Base-by-base conservation (phyloP, 2,113 vertebrate genomes). In the Lagopus leucura region DNA sequence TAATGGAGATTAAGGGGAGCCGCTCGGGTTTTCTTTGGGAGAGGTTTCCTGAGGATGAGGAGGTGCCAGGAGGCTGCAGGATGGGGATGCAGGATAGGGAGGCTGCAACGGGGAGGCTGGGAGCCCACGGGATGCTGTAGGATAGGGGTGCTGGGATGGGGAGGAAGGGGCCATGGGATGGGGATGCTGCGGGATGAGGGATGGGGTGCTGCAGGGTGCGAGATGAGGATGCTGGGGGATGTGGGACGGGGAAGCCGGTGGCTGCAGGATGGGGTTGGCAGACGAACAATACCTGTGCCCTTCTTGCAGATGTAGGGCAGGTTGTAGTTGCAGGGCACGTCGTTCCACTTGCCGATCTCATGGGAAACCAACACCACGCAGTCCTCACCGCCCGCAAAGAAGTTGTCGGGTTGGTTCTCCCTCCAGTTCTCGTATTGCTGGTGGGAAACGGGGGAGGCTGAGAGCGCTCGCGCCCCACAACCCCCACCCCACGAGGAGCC, bases 381-480 rank as follows among this genome's bases (percentile, higher is more conserved):
- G 96, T 99, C 99, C 93, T 99, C 99, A 8, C 99, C 99, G 4
- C 99, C 99, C 36, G 99, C 98, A 12, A 99, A 99, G 98, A 99
- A 99, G 92, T 99, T 99, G 97, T 99, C 99, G 0, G 99, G 99
- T 88, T 99, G 99, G 94, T 99, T 99, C 95, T 99, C 98, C n/a
- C 98, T 93, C 99, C 99, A 99, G 97, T 99, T 99, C 96, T 99
- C 99, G 10, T 99, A 99, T 99, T 99, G 99, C 99, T 99, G 97
- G 65, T 11, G 76, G 70, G 85, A 75, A 16, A 21, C 0, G 3
- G 2, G 30, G 8, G 9, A 0, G 9, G 45, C 20, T 75, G 70
- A 86, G 64, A 32, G 6, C 54, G 64, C 30, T 43, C 4, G 15
- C 2, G 4, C 22, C 22, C 21, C 34, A 0, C 3, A 2, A 30